These are phyloP conservation scores for Diogma glabrata DNA, from an alignment of 2,888 invertebrate species.

Conservation along the genomic window DNA sequence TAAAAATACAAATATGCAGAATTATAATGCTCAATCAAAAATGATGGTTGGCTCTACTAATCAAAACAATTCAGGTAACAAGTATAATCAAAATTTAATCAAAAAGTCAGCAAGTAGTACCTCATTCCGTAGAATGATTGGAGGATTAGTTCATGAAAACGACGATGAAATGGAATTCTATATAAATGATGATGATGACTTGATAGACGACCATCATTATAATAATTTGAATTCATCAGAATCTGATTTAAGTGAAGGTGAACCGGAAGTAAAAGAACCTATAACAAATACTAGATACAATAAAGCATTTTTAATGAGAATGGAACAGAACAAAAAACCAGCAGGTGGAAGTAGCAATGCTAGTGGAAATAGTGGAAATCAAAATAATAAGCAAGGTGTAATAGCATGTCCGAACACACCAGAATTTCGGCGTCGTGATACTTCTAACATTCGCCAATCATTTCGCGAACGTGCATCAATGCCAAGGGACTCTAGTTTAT, in stretches of 20 bases:
- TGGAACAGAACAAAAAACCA: constrained; percentile 35
- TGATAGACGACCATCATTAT: constrained; percentile 21
- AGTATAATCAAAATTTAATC: constrained; percentile 21
- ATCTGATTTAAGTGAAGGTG: constrained; percentile 41
- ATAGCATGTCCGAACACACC: constrained; percentile 44
- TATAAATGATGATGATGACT: constrained; percentile 34
- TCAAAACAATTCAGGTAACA: constrained; percentile 12
- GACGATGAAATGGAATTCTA: constrained; percentile 35
- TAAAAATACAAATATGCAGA: constrained; percentile 23
- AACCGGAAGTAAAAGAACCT: constrained; percentile 30
- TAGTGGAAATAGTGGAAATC: constrained; percentile 18
- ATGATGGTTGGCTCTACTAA: constrained; percentile 25
- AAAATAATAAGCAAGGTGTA: constrained; percentile 23
- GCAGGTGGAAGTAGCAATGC: constrained; percentile 24
- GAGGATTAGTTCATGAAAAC: constrained; percentile 27
- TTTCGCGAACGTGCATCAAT: constrained; percentile 31
- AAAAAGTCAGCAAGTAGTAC: constrained; percentile 37
- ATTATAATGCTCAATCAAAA: not conserved
- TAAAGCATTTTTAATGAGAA: constrained; percentile 56
- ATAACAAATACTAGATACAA: constrained; percentile 53
- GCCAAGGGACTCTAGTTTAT: constrained; percentile 35
- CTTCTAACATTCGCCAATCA: constrained; percentile 25
- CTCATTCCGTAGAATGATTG: constrained; percentile 32
- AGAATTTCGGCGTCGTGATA: constrained; percentile 38
- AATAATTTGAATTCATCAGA: constrained; percentile 24